Percentiles rank a stretch among this genome's conserved stretches.
Evolutionary conservation across 2,113 vertebrate species (phyloP).

Genomic region (Marmota flaviventris): DNA sequence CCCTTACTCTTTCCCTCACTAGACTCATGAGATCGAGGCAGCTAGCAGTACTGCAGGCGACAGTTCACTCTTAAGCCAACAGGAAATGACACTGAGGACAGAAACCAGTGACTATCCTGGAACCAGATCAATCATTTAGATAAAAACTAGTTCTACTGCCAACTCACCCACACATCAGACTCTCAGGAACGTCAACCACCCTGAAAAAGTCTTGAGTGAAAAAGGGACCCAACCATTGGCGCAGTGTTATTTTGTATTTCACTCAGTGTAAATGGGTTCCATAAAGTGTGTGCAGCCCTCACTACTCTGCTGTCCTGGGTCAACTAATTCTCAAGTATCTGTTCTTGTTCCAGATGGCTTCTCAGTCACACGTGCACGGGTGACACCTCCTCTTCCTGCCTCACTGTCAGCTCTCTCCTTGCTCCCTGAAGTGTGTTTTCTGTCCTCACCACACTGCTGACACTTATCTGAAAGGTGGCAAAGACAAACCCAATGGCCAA

Average conservation of each 20-base stretch:
- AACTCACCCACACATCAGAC: background rate
- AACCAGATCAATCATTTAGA: background rate
- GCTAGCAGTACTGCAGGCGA: background rate
- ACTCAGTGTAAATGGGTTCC: background rate
- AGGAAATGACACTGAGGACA: background rate
- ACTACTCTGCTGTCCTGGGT: background rate
- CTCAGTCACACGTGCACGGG: background rate
- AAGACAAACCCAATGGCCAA: background rate
- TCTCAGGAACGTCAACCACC: background rate
- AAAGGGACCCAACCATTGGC: background rate
- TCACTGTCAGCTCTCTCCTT: background rate
- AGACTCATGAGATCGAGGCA: background rate
- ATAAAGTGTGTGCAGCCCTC: background rate
- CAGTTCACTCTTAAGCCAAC: background rate
- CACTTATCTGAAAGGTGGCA: background rate
- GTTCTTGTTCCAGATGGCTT: background rate
- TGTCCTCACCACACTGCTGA: background rate
- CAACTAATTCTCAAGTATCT: too few species aligned
- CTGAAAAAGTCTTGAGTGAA: background rate
- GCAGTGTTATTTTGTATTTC: background rate
- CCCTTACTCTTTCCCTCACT: too few species aligned
- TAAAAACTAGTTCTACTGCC: background rate
- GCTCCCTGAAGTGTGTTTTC: background rate
- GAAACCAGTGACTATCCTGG: background rate
- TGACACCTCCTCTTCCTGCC: background rate